phyloP scores from a whole-genome alignment of 2,888 invertebrate species.

The Diabrotica balteata region DNA sequence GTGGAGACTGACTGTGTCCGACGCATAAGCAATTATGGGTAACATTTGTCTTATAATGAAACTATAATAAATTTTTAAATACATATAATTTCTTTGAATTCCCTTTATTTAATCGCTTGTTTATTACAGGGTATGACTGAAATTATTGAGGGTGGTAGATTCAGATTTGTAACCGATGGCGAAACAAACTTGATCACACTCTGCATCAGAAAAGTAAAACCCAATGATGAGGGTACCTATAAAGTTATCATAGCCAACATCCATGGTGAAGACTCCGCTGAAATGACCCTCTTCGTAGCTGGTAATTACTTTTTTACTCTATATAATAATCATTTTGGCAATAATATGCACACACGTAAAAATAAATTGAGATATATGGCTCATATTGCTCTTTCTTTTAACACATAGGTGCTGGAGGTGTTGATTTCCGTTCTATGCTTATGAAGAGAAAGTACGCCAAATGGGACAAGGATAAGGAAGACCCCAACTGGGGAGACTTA shows the following conservation, averaged over 20 bases:
- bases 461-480: slow-evolving; percentile 90
- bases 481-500: slow-evolving; percentile 92
- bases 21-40: no score
- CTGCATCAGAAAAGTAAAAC: slow-evolving; percentile 94
- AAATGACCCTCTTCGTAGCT: slow-evolving; percentile 95
- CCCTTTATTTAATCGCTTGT: background rate
- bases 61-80: no score
- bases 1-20: no score
- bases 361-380: no score
- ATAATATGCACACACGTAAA: no score
- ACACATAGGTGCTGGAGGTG: slow-evolving; percentile 85
- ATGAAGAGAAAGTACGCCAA: slow-evolving; percentile 95
- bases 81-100: no score
- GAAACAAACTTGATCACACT: slow-evolving; percentile 91
- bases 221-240: slow-evolving; percentile 97
- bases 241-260: slow-evolving; percentile 90
- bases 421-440: slow-evolving; percentile 98
- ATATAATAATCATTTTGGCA: no score
- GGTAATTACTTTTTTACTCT: slow-evolving; percentile 63
- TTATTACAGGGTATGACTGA: slow-evolving; percentile 77
- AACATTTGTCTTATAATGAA: no score
- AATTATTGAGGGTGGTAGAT: slow-evolving; percentile 93
- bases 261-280: slow-evolving; percentile 95
- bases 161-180: slow-evolving; percentile 94
- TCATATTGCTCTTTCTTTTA: background rate